A percentile compares a stretch with the other conserved stretches of the same genome.
These are phyloP conservation scores for Turritopsis dohrnii DNA, from an alignment of 30 jellyfish, hydroid and myxozoan genomes.

Conservation along the genomic window DNA sequence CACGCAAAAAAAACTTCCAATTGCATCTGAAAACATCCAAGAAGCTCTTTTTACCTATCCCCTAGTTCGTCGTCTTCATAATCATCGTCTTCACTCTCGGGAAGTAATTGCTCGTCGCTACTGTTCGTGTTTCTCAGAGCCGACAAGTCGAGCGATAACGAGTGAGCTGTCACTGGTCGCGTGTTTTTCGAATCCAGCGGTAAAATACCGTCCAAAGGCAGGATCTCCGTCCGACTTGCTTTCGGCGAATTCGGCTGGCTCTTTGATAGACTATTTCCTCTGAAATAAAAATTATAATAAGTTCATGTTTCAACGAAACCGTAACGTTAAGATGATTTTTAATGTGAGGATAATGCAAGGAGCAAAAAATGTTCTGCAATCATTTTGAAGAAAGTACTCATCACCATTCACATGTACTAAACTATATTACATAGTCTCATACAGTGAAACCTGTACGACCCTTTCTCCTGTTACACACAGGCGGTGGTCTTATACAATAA, in stretches of 20 bases:
- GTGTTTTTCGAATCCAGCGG: neutral
- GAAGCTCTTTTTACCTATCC: neutral
- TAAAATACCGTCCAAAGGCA: neutral
- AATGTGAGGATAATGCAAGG: too few species aligned
- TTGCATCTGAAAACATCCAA: too few species aligned
- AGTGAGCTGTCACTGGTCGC: neutral
- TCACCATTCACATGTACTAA: neutral
- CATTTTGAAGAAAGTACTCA: too few species aligned
- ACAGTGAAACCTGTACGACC: too few species aligned
- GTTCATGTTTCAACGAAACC: too few species aligned
- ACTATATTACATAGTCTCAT: neutral
- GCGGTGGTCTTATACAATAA: too few species aligned
- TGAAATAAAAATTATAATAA: neutral
- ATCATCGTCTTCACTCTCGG: neutral
- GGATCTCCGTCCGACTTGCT: neutral
- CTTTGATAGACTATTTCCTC: neutral
- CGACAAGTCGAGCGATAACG: conserved; percentile 14
- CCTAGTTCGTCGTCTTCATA: neutral
- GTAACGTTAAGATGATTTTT: too few species aligned
- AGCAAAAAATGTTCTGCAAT: too few species aligned
- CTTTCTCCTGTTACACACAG: too few species aligned
- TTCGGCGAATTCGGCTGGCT: conserved; percentile 25
- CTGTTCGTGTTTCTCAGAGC: neutral
- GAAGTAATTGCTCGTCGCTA: neutral
- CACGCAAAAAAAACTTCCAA: neutral